Base-by-base conservation (phyloP, 2,797 vertebrate species). In the Anableps anableps region DNA sequence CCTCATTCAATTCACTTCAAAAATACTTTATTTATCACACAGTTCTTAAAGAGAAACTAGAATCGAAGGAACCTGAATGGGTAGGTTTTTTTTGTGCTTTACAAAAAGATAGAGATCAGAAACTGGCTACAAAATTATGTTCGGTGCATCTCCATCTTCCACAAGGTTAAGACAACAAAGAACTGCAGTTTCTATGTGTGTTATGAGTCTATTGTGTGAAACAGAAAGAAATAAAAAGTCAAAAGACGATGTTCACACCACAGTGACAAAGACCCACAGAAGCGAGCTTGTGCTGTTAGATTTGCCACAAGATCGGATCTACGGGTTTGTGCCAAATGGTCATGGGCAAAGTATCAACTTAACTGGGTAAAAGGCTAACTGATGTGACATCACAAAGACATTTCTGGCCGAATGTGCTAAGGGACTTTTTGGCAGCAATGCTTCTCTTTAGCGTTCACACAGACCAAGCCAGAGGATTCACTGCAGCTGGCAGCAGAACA, bases 261-360 rank as follows among this genome's bases (percentile, higher is more conserved):
- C 93, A 95, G 90, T 97, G 97, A 98, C 98, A 99, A 96, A 98
- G 97, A 99, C 98, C 98, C 97, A 98, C 97, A 99, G 98, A 99
- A 95, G 94, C 98, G 97, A 99, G 97, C 98, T 99, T 99, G 98
- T 97, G 97, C 92, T 94, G 95, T 96, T 90, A 93, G 87, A 96
- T 96, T 97, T 94, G 96, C 96, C 97, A 98, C 97, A 99, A 98
- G 97, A 98, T 99, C 98, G 98, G 98, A 99, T 99, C 98, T 99
- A 99, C 98, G 98, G 98, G 98, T 99, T 99, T 97, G 97, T 98
- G 98, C 96, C 97, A 97, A 95, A 92, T 96, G 98, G 98, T 93
- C 92, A 89, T 80, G 66, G 85, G 80, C 89, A 94, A 93, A 94
- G 92, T 91, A 93, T 76, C 89, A 94, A 94, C 91, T 78, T 0